A percentile compares a stretch with the other conserved stretches of the same genome.
Conservation (phyloP, 2,113 vertebrate species). For the Conger conger region DNA sequence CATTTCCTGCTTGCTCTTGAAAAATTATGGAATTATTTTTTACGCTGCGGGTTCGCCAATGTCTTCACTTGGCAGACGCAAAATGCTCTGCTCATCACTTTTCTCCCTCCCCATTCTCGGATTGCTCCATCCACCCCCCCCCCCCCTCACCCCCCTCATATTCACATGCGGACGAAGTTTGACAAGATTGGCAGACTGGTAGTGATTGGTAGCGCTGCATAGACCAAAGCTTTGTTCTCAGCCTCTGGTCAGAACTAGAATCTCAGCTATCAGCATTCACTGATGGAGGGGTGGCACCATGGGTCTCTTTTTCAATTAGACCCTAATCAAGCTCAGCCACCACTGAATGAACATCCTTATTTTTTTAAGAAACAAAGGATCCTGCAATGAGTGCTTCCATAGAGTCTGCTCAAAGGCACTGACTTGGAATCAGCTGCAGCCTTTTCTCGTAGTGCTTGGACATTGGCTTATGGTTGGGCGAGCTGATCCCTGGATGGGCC, state of each 20-base stretch:
- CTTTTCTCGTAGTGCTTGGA: background rate
- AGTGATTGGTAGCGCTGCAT: background rate
- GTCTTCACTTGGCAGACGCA: background rate
- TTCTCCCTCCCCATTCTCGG: background rate
- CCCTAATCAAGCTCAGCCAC: background rate
- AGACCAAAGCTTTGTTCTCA: background rate
- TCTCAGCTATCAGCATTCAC: too few species aligned
- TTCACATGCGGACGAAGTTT: background rate
- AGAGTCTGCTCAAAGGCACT: background rate
- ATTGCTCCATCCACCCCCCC: too few species aligned
- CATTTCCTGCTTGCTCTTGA: slow-evolving; percentile 5
- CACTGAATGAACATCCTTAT: background rate
- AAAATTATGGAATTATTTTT: slow-evolving; percentile 26
- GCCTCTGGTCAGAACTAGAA: background rate
- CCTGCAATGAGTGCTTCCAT: background rate
- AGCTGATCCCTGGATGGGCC: background rate
- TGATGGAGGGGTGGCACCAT: background rate
- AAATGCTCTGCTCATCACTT: background rate
- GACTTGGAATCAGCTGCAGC: background rate
- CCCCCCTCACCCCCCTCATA: background rate
- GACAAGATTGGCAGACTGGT: background rate
- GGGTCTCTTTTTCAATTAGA: background rate
- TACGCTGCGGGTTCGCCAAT: slow-evolving; percentile 12
- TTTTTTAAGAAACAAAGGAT: background rate
- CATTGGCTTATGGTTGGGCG: background rate